Evolutionary conservation across 2,113 vertebrate species (phyloP).

Genomic region (Myocastor coypus): DNA sequence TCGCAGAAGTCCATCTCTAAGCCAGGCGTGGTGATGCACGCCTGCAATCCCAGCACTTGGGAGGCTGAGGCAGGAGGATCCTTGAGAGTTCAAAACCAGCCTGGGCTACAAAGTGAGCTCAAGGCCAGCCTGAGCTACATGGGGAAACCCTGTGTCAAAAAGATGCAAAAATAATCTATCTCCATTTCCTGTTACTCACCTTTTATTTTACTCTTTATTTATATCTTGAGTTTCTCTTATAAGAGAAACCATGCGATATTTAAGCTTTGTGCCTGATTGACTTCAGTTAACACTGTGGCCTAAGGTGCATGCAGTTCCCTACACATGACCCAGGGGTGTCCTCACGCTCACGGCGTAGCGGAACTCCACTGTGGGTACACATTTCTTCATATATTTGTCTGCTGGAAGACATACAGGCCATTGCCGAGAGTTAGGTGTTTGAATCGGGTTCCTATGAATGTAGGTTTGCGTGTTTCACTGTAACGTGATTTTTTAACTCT

Average conservation of each 20-base stretch:
- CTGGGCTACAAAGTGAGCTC: too few relatives aligned
- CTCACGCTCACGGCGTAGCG: not conserved
- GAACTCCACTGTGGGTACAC: not conserved
- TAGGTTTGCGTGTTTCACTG: not conserved
- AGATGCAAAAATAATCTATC: not conserved
- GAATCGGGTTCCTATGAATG: not conserved
- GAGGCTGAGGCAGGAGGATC: too few relatives aligned
- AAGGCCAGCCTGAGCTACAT: too few relatives aligned
- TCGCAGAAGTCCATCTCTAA: not conserved
- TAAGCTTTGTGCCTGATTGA: not conserved
- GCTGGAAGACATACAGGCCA: not conserved
- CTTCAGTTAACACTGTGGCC: not conserved
- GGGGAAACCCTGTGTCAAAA: too few relatives aligned
- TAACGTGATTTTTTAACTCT: not conserved
- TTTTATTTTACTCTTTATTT: not conserved
- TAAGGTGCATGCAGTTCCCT: not conserved
- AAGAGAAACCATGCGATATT: not conserved
- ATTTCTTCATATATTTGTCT: not conserved
- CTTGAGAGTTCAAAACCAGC: too few relatives aligned
- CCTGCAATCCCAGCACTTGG: too few relatives aligned
- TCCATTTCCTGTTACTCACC: not conserved
- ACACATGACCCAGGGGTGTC: not conserved
- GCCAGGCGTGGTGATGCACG: too few relatives aligned
- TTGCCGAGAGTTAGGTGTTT: not conserved
- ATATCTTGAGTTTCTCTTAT: not conserved